These are phyloP conservation scores for Pteruthius melanotis DNA, from an alignment of 2,113 vertebrate genomes.

Conservation along the genomic window DNA sequence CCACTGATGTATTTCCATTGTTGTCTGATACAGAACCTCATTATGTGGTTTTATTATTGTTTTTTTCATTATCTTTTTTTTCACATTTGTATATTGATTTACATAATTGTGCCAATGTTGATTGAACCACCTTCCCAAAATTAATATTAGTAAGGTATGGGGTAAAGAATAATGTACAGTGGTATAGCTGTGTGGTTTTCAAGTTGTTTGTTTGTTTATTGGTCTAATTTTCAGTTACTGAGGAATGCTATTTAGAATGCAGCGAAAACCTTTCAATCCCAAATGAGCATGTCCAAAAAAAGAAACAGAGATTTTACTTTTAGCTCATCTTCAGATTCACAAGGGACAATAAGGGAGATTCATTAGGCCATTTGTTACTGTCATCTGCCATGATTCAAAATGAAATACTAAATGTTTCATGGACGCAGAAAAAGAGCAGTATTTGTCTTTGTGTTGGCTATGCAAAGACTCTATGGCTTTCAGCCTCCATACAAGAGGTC, in stretches of 20 bases:
- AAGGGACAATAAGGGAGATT: constrained; percentile 97
- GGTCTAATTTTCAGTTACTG: constrained; percentile 50
- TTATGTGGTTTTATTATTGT: background rate
- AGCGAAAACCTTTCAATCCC: constrained; percentile 15
- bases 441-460: constrained; percentile 97
- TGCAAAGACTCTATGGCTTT: constrained; percentile 77
- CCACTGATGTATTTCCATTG: background rate
- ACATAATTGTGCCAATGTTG: background rate
- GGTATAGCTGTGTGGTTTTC: background rate
- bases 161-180: background rate
- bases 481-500: constrained; percentile 83
- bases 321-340: constrained; percentile 87
- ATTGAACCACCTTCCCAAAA: background rate
- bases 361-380: constrained; percentile 98
- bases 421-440: constrained; percentile 93
- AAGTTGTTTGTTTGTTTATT: constrained; percentile 36
- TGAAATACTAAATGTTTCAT: constrained; percentile 99
- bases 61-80: background rate
- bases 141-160: background rate
- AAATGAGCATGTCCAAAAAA: constrained; percentile 50
- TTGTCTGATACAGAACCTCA: background rate
- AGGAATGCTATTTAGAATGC: constrained; percentile 34
- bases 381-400: constrained; percentile 96
- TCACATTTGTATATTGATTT: background rate
- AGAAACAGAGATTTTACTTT: constrained; percentile 77